These are phyloP conservation scores for Huso huso DNA, from an alignment of 2,797 vertebrate genomes.

Conservation along the genomic window DNA sequence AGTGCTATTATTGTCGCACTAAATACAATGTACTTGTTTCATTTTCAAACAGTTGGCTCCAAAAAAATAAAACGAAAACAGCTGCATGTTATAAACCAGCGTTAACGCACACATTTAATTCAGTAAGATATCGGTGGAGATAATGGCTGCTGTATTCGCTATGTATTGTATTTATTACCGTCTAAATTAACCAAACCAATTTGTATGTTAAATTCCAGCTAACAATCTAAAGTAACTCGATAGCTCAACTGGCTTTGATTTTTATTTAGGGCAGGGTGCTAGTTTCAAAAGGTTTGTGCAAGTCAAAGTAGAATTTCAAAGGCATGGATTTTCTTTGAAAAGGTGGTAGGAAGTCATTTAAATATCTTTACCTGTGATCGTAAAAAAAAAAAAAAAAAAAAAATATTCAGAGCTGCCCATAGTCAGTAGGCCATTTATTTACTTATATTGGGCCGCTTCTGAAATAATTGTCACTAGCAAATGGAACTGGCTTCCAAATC, in stretches of 20 bases:
- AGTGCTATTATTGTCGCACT: too few species aligned
- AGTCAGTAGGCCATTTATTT: constrained; percentile 8
- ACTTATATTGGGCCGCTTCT: background rate
- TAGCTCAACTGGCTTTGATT: too few species aligned
- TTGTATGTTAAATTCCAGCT: background rate
- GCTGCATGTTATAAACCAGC: too few species aligned
- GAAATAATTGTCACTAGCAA: constrained; percentile 6
- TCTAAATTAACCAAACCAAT: background rate
- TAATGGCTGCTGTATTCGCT: background rate
- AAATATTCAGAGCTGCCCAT: constrained; percentile 6
- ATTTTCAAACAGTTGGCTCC: too few species aligned
- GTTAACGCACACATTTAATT: too few species aligned
- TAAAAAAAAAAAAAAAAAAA: background rate
- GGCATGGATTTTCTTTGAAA: background rate
- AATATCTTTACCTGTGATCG: constrained; percentile 15
- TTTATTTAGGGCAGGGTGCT: background rate
- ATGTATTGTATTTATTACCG: background rate
- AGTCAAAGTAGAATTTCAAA: constrained; percentile 10
- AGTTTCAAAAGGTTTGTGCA: constrained; percentile 13
- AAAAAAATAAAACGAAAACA: too few species aligned
- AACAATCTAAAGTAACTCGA: too few species aligned
- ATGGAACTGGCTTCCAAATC: constrained; percentile 4
- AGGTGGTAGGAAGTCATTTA: constrained; percentile 8
- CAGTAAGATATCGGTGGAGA: too few species aligned
- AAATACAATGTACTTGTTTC: too few species aligned